phyloP scores from a whole-genome alignment of 2,888 invertebrate genomes.

The Apamea monoglypha region DNA sequence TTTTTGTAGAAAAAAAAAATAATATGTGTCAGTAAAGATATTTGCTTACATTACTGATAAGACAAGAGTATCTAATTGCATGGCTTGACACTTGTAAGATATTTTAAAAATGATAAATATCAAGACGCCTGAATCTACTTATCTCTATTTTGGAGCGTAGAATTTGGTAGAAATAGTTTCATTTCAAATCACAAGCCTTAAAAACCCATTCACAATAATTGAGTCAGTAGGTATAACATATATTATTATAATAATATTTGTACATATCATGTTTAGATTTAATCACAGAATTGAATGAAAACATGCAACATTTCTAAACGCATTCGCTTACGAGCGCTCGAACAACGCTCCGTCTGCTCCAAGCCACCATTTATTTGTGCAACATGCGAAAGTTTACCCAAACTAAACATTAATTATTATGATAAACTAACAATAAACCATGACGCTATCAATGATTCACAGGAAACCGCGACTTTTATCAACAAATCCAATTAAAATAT shows the following conservation, averaged over 20 bases:
- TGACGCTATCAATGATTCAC: constrained; percentile 46
- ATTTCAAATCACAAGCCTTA: not conserved
- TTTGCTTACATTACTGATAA: constrained; percentile 3
- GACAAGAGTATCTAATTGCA: not conserved
- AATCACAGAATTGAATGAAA: constrained; percentile 40
- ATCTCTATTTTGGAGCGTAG: too few species aligned
- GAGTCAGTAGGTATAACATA: not conserved
- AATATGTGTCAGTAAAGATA: not conserved
- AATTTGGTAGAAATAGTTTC: not conserved
- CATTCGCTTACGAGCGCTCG: constrained; percentile 16
- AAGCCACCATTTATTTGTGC: constrained; percentile 20
- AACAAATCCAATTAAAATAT: constrained; percentile 61
- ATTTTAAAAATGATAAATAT: not conserved
- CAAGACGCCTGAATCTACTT: too few species aligned
- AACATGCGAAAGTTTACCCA: constrained; percentile 39
- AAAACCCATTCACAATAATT: not conserved
- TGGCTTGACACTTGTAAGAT: not conserved
- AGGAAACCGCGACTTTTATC: constrained; percentile 59
- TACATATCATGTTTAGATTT: constrained; percentile 21
- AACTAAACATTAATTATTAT: constrained; percentile 33
- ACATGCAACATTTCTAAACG: constrained; percentile 41
- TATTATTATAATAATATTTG: not conserved
- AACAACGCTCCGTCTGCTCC: not conserved
- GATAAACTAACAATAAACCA: constrained; percentile 45
- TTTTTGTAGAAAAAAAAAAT: constrained; percentile 18